phyloP scores from a whole-genome alignment of 53 echinoderm and acorn worm species.

The Henricia sp. region DNA sequence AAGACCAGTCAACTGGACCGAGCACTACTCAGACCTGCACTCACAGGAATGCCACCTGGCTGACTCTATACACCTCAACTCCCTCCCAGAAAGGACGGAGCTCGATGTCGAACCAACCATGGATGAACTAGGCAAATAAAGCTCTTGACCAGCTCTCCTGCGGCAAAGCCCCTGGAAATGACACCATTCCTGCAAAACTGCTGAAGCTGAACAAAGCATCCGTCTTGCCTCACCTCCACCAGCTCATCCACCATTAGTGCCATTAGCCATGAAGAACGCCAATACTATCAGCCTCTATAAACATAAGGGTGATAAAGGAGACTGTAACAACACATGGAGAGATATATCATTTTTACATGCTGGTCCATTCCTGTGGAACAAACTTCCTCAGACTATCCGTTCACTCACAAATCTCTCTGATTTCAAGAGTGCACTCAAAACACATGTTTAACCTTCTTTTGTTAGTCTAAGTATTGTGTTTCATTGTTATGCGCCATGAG shows the following conservation, averaged over 20 bases:
- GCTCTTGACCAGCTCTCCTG: too few relatives aligned
- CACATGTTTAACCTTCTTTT: too few relatives aligned
- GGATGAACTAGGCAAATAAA: too few relatives aligned
- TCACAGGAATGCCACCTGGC: neutral
- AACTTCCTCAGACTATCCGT: too few relatives aligned
- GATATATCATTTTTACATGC: too few relatives aligned
- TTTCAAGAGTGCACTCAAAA: too few relatives aligned
- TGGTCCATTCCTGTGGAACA: too few relatives aligned
- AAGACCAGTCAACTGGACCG: conserved; percentile 36
- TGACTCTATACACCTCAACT: neutral
- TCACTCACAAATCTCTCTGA: too few relatives aligned
- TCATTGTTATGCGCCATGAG: too few relatives aligned
- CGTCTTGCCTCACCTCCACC: conserved; percentile 4
- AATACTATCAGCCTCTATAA: conserved; percentile 69
- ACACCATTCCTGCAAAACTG: conserved; percentile 18
- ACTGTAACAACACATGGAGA: conserved; percentile 75
- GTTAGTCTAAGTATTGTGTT: too few relatives aligned
- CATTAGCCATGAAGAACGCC: conserved; percentile 59
- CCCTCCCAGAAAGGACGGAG: too few relatives aligned
- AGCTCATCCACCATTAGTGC: conserved; percentile 56
- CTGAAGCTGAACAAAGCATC: conserved; percentile 20
- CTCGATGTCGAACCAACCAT: too few relatives aligned
- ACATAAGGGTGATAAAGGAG: conserved; percentile 56
- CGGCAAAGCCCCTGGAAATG: conserved; percentile 42
- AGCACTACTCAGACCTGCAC: neutral